Evolutionary conservation across 2,888 invertebrate genomes (phyloP).

Genomic region (Ceraclea dissimilis): DNA sequence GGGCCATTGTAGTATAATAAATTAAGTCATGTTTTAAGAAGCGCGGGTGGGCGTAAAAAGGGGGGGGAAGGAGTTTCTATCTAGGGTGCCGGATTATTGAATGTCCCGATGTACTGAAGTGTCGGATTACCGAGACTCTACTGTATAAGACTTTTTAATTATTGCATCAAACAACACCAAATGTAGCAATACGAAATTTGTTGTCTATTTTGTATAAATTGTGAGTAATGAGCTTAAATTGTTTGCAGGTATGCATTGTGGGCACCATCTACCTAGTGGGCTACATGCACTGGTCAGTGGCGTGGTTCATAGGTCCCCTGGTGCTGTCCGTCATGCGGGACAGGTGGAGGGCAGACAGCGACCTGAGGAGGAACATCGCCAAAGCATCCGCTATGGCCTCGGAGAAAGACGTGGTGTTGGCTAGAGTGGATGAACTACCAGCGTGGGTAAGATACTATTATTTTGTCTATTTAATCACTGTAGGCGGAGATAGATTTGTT

Average conservation of each 20-base stretch:
- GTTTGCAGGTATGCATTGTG: constrained; percentile 54
- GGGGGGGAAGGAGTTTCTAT: too few species aligned
- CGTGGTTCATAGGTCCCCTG: constrained; percentile 79
- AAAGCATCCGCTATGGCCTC: constrained; percentile 69
- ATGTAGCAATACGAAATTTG: too few species aligned
- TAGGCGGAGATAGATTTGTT: neutral
- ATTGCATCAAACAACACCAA: too few species aligned
- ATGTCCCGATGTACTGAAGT: too few species aligned
- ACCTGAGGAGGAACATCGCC: constrained; percentile 64
- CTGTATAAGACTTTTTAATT: too few species aligned
- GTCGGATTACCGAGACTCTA: too few species aligned
- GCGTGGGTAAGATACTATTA: constrained; percentile 68
- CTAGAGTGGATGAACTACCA: constrained; percentile 82
- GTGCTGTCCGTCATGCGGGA: constrained; percentile 71
- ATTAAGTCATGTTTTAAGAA: too few species aligned
- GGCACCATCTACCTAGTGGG: constrained; percentile 73
- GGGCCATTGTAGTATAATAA: too few species aligned
- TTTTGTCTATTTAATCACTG: neutral
- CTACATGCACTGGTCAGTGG: constrained; percentile 81
- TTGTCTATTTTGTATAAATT: too few species aligned
- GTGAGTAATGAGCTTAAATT: too few species aligned
- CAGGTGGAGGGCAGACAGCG: constrained; percentile 69
- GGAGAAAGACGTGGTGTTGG: constrained; percentile 82
- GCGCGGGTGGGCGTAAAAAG: too few species aligned
- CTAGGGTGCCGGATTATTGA: too few species aligned